A percentile compares a stretch with the other conserved stretches of the same genome.
Evolutionary conservation across 2,888 invertebrate species (phyloP).

Genomic region (Hyposoter dolosus): DNA sequence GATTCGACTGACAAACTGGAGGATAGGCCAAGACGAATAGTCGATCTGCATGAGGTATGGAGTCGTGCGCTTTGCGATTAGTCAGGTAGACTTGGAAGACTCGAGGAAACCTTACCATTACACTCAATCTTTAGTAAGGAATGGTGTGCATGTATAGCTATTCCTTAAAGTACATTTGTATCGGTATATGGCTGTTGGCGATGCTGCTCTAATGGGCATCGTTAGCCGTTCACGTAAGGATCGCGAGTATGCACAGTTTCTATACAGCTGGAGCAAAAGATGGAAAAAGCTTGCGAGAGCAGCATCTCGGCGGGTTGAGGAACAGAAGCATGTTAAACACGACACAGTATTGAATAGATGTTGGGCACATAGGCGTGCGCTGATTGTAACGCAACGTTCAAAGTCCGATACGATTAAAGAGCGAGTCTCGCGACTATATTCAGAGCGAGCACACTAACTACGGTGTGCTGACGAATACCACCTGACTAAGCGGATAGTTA

Average conservation of each 20-base stretch:
- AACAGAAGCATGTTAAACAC: conserved; percentile 58
- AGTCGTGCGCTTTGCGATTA: conserved; percentile 82
- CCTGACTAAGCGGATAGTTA: conserved; percentile 43
- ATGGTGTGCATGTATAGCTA: conserved; percentile 26
- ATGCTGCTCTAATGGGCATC: conserved; percentile 82
- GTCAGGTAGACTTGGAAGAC: conserved; percentile 77
- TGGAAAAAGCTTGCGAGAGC: not conserved
- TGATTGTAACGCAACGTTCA: conserved; percentile 53
- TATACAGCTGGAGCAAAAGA: conserved; percentile 24
- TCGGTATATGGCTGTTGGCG: conserved; percentile 69
- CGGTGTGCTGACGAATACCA: conserved; percentile 9
- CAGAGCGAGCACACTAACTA: conserved; percentile 21
- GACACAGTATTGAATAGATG: conserved; percentile 34
- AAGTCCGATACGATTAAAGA: conserved; percentile 39
- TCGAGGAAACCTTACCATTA: conserved; percentile 38
- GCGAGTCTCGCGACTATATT: not conserved
- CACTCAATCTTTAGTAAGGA: conserved; percentile 38
- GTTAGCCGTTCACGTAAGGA: conserved; percentile 76
- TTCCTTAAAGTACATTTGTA: conserved; percentile 23
- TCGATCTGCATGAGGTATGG: conserved; percentile 83
- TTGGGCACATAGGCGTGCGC: conserved; percentile 45
- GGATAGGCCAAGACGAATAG: conserved; percentile 82
- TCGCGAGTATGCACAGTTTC: conserved; percentile 28
- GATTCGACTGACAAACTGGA: conserved; percentile 83
- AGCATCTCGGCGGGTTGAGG: conserved; percentile 20